Evolutionary conservation across 2,113 vertebrate species (phyloP), one percentile per base, ranked within the genome.

Genomic region (Lamprologus lemairii): DNA sequence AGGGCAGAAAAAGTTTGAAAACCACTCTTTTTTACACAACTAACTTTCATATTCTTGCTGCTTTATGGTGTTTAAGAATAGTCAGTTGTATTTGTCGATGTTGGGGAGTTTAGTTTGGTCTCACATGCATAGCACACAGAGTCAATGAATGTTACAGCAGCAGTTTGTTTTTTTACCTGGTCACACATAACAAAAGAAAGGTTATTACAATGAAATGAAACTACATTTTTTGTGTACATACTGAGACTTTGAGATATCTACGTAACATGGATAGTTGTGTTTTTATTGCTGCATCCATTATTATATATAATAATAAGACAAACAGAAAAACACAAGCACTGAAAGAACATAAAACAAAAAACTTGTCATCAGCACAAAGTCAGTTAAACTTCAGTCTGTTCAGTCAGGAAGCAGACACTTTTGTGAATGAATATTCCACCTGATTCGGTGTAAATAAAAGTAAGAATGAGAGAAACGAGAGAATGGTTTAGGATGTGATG

Each of bases 261-360:
- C 2, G 0, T 71, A 0, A 71, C 35, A 71, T 23, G n/a, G 35
- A 71, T 9, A 71, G 63, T 8, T 68, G 63, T 21, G n/a, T 23
- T 68, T 68, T 21, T 40, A 40, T 40, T 40, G 11, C 35, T 4
- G 19, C 35, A 14, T 40, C n/a, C 19, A 68, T 68, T 40, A 40
- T 21, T 40, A 21, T 68, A 21, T 68, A 40, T 21, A 68, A 68
- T 40, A 68, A 4, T 21, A 14, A 40, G 35, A 68, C 33, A 65
- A 37, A 68, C 11, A 40, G 4, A 40, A 35, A 37, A 37, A 65
- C 33, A 65, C 6, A 5, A 37, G 60, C 19, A 60, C 26, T 60
- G 28, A 60, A 60, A 60, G 3, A 33, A 60, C 0, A 60, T 63
- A 35, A n/a, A 63, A 33, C 16, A 33, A 33, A 63, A 0, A 35